phyloP scores from a whole-genome alignment of 2,113 vertebrate species.

The Hippopotamus amphibius region DNA sequence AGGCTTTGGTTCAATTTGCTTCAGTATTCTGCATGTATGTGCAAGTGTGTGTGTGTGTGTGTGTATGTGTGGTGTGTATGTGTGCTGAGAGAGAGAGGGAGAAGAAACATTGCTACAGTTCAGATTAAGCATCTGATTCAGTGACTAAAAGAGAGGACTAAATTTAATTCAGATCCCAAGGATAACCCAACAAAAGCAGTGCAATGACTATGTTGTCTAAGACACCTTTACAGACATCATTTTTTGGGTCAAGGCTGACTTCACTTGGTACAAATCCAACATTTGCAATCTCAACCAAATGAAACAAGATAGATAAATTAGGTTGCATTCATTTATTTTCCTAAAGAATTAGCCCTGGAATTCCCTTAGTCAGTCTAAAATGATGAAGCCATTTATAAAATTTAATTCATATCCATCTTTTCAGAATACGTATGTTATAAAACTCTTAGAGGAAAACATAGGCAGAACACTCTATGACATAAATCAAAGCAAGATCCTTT shows the following conservation, averaged over 20 bases:
- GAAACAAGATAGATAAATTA: slow-evolving; percentile 43
- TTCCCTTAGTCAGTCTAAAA: slow-evolving; percentile 5
- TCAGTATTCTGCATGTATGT: not conserved
- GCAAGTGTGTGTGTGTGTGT: not conserved
- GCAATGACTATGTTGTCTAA: not conserved
- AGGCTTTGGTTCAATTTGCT: not conserved
- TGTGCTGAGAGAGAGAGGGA: not conserved
- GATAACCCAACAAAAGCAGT: not conserved
- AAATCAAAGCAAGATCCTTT: too few relatives aligned
- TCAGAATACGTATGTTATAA: not conserved
- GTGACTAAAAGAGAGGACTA: not conserved
- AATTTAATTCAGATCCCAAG: not conserved
- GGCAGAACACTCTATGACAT: too few relatives aligned
- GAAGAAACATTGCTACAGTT: not conserved
- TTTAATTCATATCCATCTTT: not conserved
- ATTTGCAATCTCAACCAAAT: not conserved
- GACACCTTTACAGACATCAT: not conserved
- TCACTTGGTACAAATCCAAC: not conserved
- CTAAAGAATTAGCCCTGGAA: slow-evolving; percentile 12
- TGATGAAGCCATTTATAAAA: slow-evolving; percentile 1
- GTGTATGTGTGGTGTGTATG: not conserved
- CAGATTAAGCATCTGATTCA: not conserved
- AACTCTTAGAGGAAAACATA: too few relatives aligned
- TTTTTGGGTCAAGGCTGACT: not conserved
- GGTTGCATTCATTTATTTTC: not conserved